phyloP scores from a whole-genome alignment of 1,140 invertebrate genomes.

The Anadara kagoshimensis region DNA sequence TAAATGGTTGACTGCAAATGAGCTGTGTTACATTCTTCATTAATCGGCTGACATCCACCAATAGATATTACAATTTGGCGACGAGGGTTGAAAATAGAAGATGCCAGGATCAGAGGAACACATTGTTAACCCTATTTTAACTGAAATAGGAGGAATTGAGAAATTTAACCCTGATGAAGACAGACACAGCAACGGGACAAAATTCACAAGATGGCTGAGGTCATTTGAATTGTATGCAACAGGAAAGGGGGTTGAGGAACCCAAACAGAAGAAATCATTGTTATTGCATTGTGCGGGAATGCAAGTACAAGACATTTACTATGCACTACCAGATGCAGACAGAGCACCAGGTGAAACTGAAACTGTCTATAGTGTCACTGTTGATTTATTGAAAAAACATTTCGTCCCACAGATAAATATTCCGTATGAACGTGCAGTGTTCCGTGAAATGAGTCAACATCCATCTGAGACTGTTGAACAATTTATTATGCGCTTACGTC shows the following conservation, averaged over 20 bases:
- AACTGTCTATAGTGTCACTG: neutral
- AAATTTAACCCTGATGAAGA: too few species aligned
- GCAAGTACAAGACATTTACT: slow-evolving; percentile 48
- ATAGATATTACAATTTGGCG: too few species aligned
- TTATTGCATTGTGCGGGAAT: slow-evolving; percentile 44
- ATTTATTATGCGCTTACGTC: slow-evolving; percentile 34
- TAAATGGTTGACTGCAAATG: too few species aligned
- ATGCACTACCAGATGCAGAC: slow-evolving; percentile 4
- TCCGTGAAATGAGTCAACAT: slow-evolving; percentile 11
- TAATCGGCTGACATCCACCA: too few species aligned
- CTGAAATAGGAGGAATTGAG: too few species aligned
- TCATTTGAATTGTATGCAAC: slow-evolving; percentile 35
- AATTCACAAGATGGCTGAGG: slow-evolving; percentile 30
- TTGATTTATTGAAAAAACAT: slow-evolving; percentile 17
- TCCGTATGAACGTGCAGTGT: slow-evolving; percentile 13
- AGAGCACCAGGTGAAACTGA: slow-evolving; percentile 17
- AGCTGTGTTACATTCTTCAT: too few species aligned
- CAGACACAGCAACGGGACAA: too few species aligned
- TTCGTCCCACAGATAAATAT: slow-evolving; percentile 32
- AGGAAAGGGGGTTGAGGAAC: slow-evolving; percentile 38
- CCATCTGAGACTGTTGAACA: slow-evolving; percentile 36
- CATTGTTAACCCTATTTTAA: too few species aligned
- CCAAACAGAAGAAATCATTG: slow-evolving; percentile 29
- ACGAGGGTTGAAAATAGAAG: too few species aligned
- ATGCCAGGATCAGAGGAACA: too few species aligned